Evolutionary conservation across 2,113 vertebrate genomes (phyloP), one percentile per base, ranked within the genome.

Genomic region (Camarhynchus parvulus): DNA sequence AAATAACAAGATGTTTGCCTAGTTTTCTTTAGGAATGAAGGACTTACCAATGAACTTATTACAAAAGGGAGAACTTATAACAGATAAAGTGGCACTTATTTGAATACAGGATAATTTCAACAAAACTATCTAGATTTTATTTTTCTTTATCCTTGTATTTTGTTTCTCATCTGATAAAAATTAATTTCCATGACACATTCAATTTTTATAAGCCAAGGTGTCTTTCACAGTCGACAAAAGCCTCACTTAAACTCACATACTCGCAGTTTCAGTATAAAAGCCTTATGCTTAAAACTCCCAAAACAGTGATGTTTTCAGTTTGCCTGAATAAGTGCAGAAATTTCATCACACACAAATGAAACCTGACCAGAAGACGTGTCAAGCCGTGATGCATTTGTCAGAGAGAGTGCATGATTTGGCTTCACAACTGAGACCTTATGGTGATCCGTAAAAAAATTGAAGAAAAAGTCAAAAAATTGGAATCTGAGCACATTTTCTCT

Each of bases 281-380:
- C 31, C 30, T 44, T 94, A 58, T 93, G n/a, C 49, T 41, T 74
- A 66, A 95, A 92, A 89, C 85, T 85, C 44, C 89, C 41, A 91
- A 84, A 81, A 69, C 83, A 96, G 44, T 37, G 59, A 96, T 73
- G 23, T 31, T 93, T 78, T 94, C 55, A 62, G 28, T 92, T 95
- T 90, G 79, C 73, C 50, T 94, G 84, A 68, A 35, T 63, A 74
- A 92, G 16, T 59, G 70, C 96, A 96, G 78, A 78, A 49, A 87
- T 91, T 94, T 87, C 59, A 85, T 89, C 28, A 72, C 50, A 95
- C 42, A 72, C n/a, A 94, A 92, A 90, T 59, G 67, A 78, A 93
- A 90, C 61, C 85, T 93, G 88, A 85, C 83, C 90, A 89, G 83
- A 73, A 7, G 12, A 39, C 11, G 49, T 39, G 41, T 83, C 85